Percentiles rank a stretch among this genome's conserved stretches.
These are phyloP conservation scores for Sapayoa aenigma DNA, from an alignment of 2,113 vertebrate genomes.

Conservation along the genomic window DNA sequence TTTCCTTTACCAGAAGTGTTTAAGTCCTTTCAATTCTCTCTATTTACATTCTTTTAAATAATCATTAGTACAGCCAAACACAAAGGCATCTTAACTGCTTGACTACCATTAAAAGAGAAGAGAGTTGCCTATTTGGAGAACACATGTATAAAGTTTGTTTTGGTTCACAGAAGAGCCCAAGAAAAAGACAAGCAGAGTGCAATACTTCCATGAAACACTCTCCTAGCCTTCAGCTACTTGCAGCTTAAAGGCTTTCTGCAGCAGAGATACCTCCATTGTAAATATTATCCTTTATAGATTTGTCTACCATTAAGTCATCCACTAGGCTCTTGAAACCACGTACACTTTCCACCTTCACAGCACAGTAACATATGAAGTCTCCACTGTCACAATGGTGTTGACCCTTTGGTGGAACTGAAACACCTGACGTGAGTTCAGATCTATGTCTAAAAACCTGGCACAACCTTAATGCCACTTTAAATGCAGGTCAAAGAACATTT, in stretches of 20 bases:
- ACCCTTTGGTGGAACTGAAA: background rate
- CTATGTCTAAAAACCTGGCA: background rate
- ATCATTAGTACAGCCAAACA: background rate
- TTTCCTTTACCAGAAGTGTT: slow-evolving; percentile 59
- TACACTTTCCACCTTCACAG: background rate
- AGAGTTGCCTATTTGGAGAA: background rate
- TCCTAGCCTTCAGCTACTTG: background rate
- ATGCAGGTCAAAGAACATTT: background rate
- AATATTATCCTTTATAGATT: background rate
- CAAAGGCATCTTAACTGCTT: background rate
- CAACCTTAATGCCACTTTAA: background rate
- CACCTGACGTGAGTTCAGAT: background rate
- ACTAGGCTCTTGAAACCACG: background rate
- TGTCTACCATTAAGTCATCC: background rate
- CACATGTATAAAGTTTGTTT: background rate
- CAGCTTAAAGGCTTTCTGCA: background rate
- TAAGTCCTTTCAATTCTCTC: background rate
- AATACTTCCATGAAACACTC: background rate
- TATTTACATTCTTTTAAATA: slow-evolving; percentile 16
- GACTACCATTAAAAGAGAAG: background rate
- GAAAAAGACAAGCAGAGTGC: background rate
- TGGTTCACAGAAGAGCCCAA: background rate
- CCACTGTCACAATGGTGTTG: background rate
- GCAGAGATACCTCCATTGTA: background rate
- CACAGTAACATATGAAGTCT: background rate